Evolutionary conservation across 2,113 vertebrate species (phyloP), one percentile per base, ranked within the genome.

Genomic region (Passer domesticus): DNA sequence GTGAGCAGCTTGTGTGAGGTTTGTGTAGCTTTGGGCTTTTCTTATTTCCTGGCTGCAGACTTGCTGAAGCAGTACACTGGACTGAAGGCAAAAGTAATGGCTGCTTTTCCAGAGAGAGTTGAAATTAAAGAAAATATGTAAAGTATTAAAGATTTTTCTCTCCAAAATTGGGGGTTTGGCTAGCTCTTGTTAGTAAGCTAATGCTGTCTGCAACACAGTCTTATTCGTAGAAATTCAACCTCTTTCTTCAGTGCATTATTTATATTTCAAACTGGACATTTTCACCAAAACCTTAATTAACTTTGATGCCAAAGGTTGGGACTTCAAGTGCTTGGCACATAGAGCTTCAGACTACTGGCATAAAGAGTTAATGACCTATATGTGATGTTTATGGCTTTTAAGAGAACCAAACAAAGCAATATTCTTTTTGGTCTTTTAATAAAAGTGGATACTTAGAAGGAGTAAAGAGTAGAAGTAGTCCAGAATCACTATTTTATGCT

Each of bases 241-340:
- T 96, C 95, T 97, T 96, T 97, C 68, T 95, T 96, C 97, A 95
- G 96, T 97, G 96, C 95, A 95, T 97, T 97, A 67, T 96, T 94
- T 96, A 14, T 96, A 86, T 94, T 96, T 93, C 52, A 60, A 86
- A 94, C 89, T 95, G 92, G 97, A 96, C 50, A 24, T 91, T 96
- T 92, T 97, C 85, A 86, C 85, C 96, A 91, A 96, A 95, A 95
- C 93, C 83, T 96, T 96, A 93, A 90, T 96, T 90, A 94, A 93
- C 86, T 92, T 96, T 67, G 72, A 94, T 97, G 96, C 95, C 96
- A 96, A 95, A 97, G 94, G 91, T 68, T 94, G 90, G 81, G 89
- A 94, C 80, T 96, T 95, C 43, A 62, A 90, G 95, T 96, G 94
- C 86, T 89, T 77, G 58, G 95, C 95, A 93, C 94, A 5, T 12